A percentile compares a stretch with the other conserved stretches of the same genome.
These are phyloP conservation scores for Morinoia aosen DNA, from an alignment of 2,888 invertebrate species.

Conservation along the genomic window DNA sequence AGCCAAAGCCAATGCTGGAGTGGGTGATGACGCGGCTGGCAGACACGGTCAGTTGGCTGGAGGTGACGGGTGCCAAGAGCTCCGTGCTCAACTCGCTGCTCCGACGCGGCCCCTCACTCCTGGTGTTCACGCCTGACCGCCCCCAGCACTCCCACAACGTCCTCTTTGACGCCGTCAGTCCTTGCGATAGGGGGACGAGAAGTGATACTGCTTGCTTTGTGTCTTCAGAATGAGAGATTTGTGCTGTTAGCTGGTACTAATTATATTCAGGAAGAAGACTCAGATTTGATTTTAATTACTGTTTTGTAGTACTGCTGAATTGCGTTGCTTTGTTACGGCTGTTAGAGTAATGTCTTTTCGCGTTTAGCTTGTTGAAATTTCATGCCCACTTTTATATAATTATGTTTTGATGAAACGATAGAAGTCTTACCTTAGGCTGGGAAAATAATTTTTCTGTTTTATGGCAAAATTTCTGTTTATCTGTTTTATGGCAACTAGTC, in stretches of 20 bases:
- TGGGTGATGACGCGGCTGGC: conserved; percentile 72
- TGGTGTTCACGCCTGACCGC: conserved; percentile 85
- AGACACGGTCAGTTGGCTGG: conserved; percentile 79
- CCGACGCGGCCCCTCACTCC: conserved; percentile 80
- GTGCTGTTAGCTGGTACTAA: not conserved
- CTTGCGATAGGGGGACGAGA: not conserved
- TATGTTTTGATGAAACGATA: too few relatives aligned
- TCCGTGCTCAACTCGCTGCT: conserved; percentile 79
- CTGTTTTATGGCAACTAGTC: too few relatives aligned
- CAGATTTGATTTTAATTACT: too few relatives aligned
- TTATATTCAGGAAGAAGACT: too few relatives aligned
- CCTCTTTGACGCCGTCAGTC: conserved; percentile 80
- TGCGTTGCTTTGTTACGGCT: too few relatives aligned
- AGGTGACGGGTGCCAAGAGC: conserved; percentile 82
- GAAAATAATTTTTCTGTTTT: too few relatives aligned
- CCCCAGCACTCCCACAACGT: conserved; percentile 79
- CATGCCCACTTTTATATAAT: too few relatives aligned
- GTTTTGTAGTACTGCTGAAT: too few relatives aligned
- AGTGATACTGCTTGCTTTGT: not conserved
- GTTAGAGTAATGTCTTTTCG: too few relatives aligned
- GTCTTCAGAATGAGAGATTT: not conserved
- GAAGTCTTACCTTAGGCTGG: too few relatives aligned
- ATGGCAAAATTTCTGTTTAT: too few relatives aligned
- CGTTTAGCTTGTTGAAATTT: too few relatives aligned
- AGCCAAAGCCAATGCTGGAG: conserved; percentile 43